These are phyloP conservation scores for Tupaia chinensis DNA, from an alignment of 2,113 vertebrate genomes.

Conservation along the genomic window DNA sequence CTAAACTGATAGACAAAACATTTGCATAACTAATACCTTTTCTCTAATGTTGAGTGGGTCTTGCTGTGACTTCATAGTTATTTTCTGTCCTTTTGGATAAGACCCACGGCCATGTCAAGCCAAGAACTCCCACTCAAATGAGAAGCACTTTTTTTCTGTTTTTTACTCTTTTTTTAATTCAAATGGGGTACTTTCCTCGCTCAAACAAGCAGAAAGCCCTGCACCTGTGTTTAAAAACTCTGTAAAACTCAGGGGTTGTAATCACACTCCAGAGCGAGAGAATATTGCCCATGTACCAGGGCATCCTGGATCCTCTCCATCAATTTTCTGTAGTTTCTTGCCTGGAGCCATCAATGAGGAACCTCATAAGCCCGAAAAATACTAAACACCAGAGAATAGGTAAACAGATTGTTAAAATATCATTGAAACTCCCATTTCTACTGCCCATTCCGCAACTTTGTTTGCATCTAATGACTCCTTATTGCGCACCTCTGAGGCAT, in stretches of 20 bases:
- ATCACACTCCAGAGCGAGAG: constrained; percentile 22
- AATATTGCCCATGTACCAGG: constrained; percentile 16
- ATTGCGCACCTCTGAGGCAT: not conserved
- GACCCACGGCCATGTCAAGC: not conserved
- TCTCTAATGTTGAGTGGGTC: not conserved
- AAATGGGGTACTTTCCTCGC: constrained; percentile 54
- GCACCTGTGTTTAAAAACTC: constrained; percentile 66
- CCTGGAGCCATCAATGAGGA: constrained; percentile 67
- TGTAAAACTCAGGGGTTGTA: constrained; percentile 45
- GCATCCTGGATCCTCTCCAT: constrained; percentile 48
- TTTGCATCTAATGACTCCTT: constrained; percentile 55
- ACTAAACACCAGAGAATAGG: constrained; percentile 43
- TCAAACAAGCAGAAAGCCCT: constrained; percentile 60
- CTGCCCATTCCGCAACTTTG: constrained; percentile 57
- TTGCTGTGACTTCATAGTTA: not conserved
- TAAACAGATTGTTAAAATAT: constrained; percentile 77
- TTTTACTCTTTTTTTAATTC: not conserved
- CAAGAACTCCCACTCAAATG: constrained; percentile 51
- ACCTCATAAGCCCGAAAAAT: constrained; percentile 50
- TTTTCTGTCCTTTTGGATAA: constrained; percentile 15
- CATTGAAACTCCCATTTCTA: constrained; percentile 66
- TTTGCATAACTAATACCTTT: not conserved
- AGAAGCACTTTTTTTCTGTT: constrained; percentile 8
- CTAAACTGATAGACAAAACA: not conserved
- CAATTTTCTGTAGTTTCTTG: constrained; percentile 64